phyloP scores from a whole-genome alignment of 92 coral and sea anemone genomes.

The Palythoa caribaeorum region DNA sequence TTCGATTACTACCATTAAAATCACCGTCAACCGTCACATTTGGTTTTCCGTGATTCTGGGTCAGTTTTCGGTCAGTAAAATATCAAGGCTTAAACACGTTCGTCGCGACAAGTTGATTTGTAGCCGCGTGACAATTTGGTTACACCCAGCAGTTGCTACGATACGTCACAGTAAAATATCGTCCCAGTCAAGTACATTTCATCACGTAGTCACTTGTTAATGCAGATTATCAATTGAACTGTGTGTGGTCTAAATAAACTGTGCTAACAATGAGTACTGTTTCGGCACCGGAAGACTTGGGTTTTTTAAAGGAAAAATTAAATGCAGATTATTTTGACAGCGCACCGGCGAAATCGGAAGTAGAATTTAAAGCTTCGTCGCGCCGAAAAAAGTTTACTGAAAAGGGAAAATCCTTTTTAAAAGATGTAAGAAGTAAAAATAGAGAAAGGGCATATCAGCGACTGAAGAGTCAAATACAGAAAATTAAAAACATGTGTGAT shows the following conservation, averaged over 20 bases:
- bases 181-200: conserved; percentile 11
- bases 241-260: conserved; percentile 14
- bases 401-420: conserved; percentile 33
- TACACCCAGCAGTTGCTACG: conserved; percentile 34
- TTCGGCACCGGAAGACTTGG: conserved; percentile 20
- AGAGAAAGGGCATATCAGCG: conserved; percentile 13
- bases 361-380: background rate
- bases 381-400: conserved; percentile 5
- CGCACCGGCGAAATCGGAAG: background rate
- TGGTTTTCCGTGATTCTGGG: conserved; percentile 29
- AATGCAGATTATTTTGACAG: conserved; percentile 3
- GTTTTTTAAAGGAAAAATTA: background rate
- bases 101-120: conserved; percentile 28
- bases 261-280: conserved; percentile 21
- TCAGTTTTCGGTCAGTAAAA: conserved; percentile 34
- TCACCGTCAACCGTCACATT: conserved; percentile 13
- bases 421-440: background rate
- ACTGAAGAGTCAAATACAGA: conserved; percentile 5
- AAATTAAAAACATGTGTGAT: background rate
- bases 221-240: conserved; percentile 23
- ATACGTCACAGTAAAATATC: conserved; percentile 25
- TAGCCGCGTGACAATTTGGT: conserved; percentile 40
- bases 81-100: conserved; percentile 26
- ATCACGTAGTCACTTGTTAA: conserved; percentile 19
- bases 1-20: conserved; percentile 24